Percentiles rank a stretch among this genome's conserved stretches.
Evolutionary conservation across 1,140 invertebrate genomes (phyloP).

Genomic region (Argopecten irradians): DNA sequence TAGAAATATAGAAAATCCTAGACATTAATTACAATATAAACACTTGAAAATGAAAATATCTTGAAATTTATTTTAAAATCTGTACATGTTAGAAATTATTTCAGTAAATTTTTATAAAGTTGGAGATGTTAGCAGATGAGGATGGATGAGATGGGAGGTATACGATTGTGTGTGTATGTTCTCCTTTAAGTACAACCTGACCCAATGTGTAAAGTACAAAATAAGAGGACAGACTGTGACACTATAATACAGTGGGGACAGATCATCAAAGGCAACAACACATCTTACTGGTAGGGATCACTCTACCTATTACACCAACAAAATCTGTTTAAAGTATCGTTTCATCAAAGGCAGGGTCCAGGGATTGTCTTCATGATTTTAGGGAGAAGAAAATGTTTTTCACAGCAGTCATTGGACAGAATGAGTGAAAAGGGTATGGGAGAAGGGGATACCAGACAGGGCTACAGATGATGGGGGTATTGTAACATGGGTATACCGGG

Average conservation of each 20-base stretch:
- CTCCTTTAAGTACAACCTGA: neutral
- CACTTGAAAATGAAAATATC: neutral
- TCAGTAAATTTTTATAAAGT: neutral
- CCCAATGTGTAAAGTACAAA: neutral
- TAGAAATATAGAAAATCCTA: neutral
- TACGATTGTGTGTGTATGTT: neutral
- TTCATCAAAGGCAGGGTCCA: neutral
- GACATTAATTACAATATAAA: conserved; percentile 12
- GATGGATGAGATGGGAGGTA: neutral
- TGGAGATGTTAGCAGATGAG: neutral
- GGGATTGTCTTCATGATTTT: no score
- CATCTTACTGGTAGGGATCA: neutral
- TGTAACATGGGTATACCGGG: no score
- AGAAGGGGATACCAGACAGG: no score
- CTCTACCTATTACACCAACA: neutral
- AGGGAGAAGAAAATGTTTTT: no score
- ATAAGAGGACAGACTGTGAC: neutral
- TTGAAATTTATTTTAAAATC: no score
- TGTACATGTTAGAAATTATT: no score
- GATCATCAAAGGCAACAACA: neutral
- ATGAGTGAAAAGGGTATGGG: no score
- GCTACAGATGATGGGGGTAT: no score
- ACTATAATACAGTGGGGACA: neutral
- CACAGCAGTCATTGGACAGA: no score
- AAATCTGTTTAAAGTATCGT: neutral